Base-by-base conservation (phyloP, 2,888 invertebrate genomes). In the Agrotis puta region DNA sequence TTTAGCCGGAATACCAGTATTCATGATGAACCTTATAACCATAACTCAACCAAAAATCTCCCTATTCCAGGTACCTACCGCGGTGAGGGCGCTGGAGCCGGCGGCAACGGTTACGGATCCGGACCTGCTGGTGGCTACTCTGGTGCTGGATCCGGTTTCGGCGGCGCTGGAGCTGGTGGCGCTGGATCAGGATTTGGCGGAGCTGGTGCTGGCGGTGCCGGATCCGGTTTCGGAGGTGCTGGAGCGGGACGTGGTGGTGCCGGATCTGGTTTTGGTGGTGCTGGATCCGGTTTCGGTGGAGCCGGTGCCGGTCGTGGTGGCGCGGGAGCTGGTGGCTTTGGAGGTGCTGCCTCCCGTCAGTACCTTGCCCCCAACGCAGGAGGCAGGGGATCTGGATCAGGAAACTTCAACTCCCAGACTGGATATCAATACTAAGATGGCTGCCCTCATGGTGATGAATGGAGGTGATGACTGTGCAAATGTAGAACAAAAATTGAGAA, bases 321-420 rank as follows among this genome's bases (percentile, higher is more conserved):
- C 24, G 78, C 82, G 2, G 86, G 83, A 27, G 82, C 87, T 18
- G 86, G 87, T 54, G 83, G 84, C 51, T 90, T 91, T 73, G 90
- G 91, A 53, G 92, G 89, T 11, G 93, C 92, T 0, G 88, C 94
- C 0, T 94, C 95, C 24, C 94, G 95, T 59, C 95, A 96, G 73
- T 96, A 96, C 89, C 89, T 96, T 48, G 88, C 95, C 1, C 95
- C 95, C 69, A 94, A 93, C 79, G 91, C 93, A 69, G 95, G 93
- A 1, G 84, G 91, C 27, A 86, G 94, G 27, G 93, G 93, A 0
- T 92, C 94, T 0, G 95, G 95, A 14, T 91, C 91, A 50, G 95
- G 95, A 3, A 96, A 94, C 92, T 96, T 92, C 92, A 95, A 95
- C 91, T 82, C 95, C 20, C 95, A 94, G 81, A 88, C 94, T 69